phyloP scores from a whole-genome alignment of 1,140 invertebrate species.

The Ceratitis capitata region DNA sequence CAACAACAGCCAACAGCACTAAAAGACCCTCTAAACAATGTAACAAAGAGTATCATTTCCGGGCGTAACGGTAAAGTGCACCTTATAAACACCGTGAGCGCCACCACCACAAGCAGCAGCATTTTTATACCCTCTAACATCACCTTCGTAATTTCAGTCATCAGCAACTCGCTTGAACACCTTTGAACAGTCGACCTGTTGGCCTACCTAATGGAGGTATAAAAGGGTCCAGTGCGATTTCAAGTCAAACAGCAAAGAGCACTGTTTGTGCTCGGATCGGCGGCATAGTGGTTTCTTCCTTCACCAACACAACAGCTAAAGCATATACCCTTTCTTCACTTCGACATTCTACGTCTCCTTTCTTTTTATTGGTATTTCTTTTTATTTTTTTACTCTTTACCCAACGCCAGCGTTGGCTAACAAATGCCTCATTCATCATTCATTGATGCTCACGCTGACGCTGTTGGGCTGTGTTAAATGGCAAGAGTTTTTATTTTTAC shows the following conservation, averaged over 20 bases:
- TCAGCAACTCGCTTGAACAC: not conserved
- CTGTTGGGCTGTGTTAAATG: constrained; percentile 8
- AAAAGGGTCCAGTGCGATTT: not conserved
- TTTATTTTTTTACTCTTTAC: too few species aligned
- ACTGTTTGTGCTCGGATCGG: not conserved
- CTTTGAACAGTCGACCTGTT: constrained; percentile 10
- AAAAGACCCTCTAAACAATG: not conserved
- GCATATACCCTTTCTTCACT: not conserved
- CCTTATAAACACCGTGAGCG: not conserved
- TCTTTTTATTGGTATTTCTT: not conserved
- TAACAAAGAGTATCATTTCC: constrained; percentile 35
- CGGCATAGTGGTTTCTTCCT: not conserved
- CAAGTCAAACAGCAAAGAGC: constrained; percentile 29
- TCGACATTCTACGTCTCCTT: not conserved
- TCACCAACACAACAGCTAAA: not conserved
- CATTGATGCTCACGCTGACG: not conserved
- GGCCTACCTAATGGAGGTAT: not conserved
- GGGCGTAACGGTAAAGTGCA: not conserved
- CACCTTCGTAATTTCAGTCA: not conserved
- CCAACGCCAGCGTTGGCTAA: not conserved
- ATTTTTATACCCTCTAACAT: not conserved
- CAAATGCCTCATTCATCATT: constrained; percentile 25
- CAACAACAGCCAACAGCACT: not conserved
- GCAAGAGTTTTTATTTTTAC: constrained; percentile 40
- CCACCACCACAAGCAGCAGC: not conserved